These are phyloP conservation scores for Leucophenga montana DNA, from an alignment of 2,888 invertebrate species.

Conservation along the genomic window DNA sequence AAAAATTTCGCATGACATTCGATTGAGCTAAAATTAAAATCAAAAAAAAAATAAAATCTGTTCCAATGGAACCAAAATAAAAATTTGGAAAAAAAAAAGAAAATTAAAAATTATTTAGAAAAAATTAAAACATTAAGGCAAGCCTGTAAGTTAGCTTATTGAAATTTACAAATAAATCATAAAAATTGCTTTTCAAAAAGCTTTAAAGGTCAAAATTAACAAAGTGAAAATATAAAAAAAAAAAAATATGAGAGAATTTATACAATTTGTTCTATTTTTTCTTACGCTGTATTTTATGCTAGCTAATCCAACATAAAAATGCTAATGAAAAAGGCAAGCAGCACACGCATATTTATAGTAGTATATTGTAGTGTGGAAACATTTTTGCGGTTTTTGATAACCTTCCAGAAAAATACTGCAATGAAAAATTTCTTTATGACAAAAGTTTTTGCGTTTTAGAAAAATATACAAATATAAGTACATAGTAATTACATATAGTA, in stretches of 20 bases:
- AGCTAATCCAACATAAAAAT: background rate
- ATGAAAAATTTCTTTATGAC: too few species aligned
- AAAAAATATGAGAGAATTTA: too few species aligned
- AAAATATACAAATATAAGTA: background rate
- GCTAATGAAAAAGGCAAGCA: constrained; percentile 8
- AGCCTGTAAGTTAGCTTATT: background rate
- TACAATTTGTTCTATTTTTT: too few species aligned
- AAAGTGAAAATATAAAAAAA: constrained; percentile 26
- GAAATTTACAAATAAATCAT: constrained; percentile 33
- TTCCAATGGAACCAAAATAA: too few species aligned
- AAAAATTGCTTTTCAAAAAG: constrained; percentile 61
- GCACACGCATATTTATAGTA: too few species aligned
- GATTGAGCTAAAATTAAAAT: background rate
- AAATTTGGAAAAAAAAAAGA: constrained; percentile 30
- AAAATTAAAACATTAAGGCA: background rate
- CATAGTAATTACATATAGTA: background rate
- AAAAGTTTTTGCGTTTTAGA: background rate
- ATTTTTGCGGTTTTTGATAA: too few species aligned
- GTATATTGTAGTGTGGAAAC: background rate
- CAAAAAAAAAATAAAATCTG: background rate
- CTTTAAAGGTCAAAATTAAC: constrained; percentile 55
- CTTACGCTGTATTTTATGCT: background rate
- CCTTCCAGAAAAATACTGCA: too few species aligned
- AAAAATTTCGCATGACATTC: background rate
- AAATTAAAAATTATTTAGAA: constrained; percentile 29